Base-by-base conservation (phyloP, 2,888 invertebrate genomes). In the Sesia apiformis region DNA sequence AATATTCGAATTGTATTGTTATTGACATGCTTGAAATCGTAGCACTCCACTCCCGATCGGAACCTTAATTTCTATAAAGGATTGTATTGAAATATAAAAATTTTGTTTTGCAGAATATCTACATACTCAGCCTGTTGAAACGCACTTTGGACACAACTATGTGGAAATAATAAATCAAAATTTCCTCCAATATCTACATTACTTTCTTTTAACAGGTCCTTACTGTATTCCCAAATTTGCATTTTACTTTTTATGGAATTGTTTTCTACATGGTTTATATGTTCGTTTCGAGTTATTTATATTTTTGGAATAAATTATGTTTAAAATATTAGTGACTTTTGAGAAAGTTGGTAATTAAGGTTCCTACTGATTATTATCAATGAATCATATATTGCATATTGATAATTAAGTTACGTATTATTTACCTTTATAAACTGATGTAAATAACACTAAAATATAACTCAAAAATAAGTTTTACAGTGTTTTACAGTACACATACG, bases 81-180 rank as follows among this genome's bases (percentile, higher is more conserved):
- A 69, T 72, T 79, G 72, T 79, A 82, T 76, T 86, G 76, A 87
- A 85, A 78, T 78, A 69, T 81, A 74, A 76, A 81, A 79, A 81
- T 89, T 88, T 88, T 88, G 80, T 85, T 89, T 52, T 89, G 69
- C 89, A 89, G 89, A 89, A 84, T 65, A 80, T 71, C 88, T 85
- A 80, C 85, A 78, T 74, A 84, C 85, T 81, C 77, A 83, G 81
- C 84, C 87, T 78, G 86, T 87, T 76, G 86, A 84, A 85, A 84
- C 85, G 82, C 86, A 84, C 83, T 82, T 77, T 87, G 89, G 89
- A 88, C 82, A 87, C 88, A 81, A 81, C 80, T 86, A 85, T 87
- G 85, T 88, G 89, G 88, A 89, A 88, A 89, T 88, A 88, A 88
- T 87, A 87, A 87, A 88, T 84, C 86, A 76, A 84, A 87, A 87